Evolutionary conservation across 1,140 invertebrate genomes (phyloP).

Genomic region (Hetaerina americana): DNA sequence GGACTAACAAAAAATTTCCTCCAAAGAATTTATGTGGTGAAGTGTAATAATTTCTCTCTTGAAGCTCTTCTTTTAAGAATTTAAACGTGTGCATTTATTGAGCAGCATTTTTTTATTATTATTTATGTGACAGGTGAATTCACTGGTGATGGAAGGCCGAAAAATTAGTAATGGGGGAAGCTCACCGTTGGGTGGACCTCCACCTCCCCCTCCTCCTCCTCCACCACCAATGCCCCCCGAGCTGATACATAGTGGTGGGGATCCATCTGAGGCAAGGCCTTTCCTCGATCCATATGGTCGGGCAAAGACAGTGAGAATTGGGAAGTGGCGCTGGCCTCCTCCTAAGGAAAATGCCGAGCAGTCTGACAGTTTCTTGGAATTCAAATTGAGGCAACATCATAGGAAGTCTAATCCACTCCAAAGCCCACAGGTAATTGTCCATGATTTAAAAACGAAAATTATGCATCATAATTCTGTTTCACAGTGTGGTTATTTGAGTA

Average conservation of each 20-base stretch:
- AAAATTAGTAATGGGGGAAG: background rate
- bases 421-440: constrained; percentile 20
- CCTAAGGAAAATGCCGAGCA: constrained; percentile 57
- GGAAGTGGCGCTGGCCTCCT: constrained; percentile 94
- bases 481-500: too few relatives aligned
- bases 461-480: too few relatives aligned
- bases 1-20: too few relatives aligned
- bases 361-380: constrained; percentile 69
- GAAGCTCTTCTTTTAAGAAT: too few relatives aligned
- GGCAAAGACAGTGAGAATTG: constrained; percentile 89
- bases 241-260: constrained; percentile 33
- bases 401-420: constrained; percentile 57
- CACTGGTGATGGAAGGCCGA: background rate
- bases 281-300: constrained; percentile 83
- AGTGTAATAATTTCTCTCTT: too few relatives aligned
- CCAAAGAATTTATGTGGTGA: too few relatives aligned
- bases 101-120: too few relatives aligned
- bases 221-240: constrained; percentile 72
- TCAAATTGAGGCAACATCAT: constrained; percentile 71
- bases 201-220: constrained; percentile 57
- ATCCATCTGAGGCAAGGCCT: constrained; percentile 60
- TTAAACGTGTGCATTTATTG: too few relatives aligned
- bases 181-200: background rate
- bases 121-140: background rate
- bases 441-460: too few relatives aligned